Base-by-base conservation (phyloP, 2,797 vertebrate genomes). In the Artibeus lituratus region DNA sequence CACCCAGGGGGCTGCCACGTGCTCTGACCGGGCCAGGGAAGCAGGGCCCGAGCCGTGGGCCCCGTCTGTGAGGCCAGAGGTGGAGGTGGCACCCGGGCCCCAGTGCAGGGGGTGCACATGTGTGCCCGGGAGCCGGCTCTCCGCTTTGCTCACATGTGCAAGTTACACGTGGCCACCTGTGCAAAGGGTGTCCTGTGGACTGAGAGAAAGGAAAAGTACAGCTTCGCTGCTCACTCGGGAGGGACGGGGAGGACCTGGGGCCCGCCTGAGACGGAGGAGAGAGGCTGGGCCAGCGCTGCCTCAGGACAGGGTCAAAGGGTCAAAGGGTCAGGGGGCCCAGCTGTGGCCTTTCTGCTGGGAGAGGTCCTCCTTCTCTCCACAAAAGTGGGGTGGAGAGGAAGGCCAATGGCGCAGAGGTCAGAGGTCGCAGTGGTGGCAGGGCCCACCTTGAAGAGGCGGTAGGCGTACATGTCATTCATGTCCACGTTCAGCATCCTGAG, bases 401-500 rank as follows among this genome's bases (percentile, higher is more conserved):
- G 18, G 18, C 72, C 26, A 49, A n/a, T 7, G n/a, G 26, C 49
- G 8, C 21, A n/a, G 69, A 29, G 44, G 22, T 39, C 65, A 24
- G 42, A 21, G 37, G 47, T 12, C 82, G 4, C 37, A 15, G n/a
- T 0, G 70, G 53, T 0, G 24, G 53, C 39, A 12, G 78, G 0
- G 42, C 98, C 98, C 97, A 99, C 99, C 99, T 99, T 99, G 98
- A 99, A 99, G 83, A 99, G 98, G 39, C 86, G 96, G 97, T 99
- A 99, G 91, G 99, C 99, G 0, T 99, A 99, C 94, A 98, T 98
- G 94, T 99, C 99, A 0, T 99, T 99, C 98, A 99, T 99, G 97
- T 99, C 98, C 3, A 99, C 99, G 96, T 99, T 99, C 97, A 99
- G 99, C 99, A 99, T 99, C 97, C 98, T 98, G 32, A 99, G 98